phyloP scores from a whole-genome alignment of 2,113 vertebrate genomes.

The Pelusios castaneus region DNA sequence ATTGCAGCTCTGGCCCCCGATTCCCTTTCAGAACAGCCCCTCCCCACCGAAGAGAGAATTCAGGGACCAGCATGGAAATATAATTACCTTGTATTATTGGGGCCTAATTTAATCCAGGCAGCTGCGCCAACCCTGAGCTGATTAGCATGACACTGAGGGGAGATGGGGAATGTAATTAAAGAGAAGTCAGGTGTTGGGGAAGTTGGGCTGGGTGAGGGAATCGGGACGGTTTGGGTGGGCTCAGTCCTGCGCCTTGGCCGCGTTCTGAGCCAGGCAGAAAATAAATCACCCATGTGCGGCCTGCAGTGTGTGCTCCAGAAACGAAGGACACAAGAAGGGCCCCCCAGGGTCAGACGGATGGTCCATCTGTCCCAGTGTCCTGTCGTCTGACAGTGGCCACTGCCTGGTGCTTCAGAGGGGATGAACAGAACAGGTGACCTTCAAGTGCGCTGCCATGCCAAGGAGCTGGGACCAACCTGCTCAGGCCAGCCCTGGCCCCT shows the following conservation, averaged over 20 bases:
- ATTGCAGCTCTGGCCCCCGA: conserved; percentile 3
- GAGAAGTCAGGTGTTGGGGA: conserved; percentile 58
- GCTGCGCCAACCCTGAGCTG: conserved; percentile 69
- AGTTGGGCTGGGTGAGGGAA: not conserved
- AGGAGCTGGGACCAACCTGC: not conserved
- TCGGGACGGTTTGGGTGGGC: not conserved
- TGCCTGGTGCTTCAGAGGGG: too few relatives aligned
- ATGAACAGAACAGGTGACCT: too few relatives aligned
- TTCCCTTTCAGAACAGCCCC: not conserved
- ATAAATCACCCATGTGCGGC: too few relatives aligned
- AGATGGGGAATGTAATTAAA: conserved; percentile 73
- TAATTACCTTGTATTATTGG: conserved; percentile 76
- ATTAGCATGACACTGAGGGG: conserved; percentile 79
- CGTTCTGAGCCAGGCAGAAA: not conserved
- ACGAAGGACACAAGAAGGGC: not conserved
- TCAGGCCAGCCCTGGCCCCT: not conserved
- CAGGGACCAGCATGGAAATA: conserved; percentile 49
- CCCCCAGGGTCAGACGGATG: fast-evolving
- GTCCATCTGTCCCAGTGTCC: not conserved
- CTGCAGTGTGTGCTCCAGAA: not conserved
- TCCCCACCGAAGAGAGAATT: not conserved
- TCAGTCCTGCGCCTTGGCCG: too few relatives aligned
- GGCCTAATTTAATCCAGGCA: conserved; percentile 77
- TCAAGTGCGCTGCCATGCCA: not conserved
- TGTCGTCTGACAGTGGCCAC: too few relatives aligned